Percentiles rank a stretch among this genome's conserved stretches.
Conservation (phyloP, 2,888 invertebrate genomes). For the Perdita meconis region DNA sequence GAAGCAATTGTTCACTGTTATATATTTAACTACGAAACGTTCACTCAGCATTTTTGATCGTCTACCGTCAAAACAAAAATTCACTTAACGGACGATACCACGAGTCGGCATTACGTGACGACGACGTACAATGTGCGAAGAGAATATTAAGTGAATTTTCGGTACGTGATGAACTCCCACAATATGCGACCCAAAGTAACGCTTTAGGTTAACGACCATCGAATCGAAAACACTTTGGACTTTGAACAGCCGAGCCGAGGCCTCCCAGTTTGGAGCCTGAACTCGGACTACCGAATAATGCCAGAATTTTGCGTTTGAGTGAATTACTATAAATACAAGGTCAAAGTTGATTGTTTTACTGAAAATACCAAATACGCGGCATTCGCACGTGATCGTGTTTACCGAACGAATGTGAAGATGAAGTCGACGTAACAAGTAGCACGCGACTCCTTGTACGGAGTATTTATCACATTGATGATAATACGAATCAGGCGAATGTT, state of each 20-base stretch:
- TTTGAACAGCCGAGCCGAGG: not conserved
- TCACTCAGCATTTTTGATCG: slow-evolving; percentile 82
- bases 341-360: slow-evolving; percentile 58
- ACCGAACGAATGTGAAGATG: not conserved
- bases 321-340: slow-evolving; percentile 22
- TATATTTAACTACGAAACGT: slow-evolving; percentile 84
- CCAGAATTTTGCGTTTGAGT: not conserved
- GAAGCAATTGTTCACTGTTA: slow-evolving; percentile 85
- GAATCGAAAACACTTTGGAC: not conserved
- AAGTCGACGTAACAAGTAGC: not conserved
- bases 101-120: slow-evolving; percentile 1
- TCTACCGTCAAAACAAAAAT: slow-evolving; percentile 5
- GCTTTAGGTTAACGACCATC: slow-evolving; percentile 31
- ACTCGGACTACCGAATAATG: not conserved
- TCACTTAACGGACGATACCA: slow-evolving; percentile 9
- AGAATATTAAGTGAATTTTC: slow-evolving; percentile 19
- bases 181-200: slow-evolving; percentile 16
- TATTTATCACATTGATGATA: not conserved
- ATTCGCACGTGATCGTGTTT: not conserved
- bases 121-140: slow-evolving; percentile 21
- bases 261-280: not conserved
- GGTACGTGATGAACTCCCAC: slow-evolving; percentile 50
- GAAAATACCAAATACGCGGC: not conserved
- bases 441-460: not conserved
- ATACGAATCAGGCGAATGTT: too few species aligned